phyloP scores from a whole-genome alignment of 2,797 vertebrate genomes.

The Phylloscopus collybita region DNA sequence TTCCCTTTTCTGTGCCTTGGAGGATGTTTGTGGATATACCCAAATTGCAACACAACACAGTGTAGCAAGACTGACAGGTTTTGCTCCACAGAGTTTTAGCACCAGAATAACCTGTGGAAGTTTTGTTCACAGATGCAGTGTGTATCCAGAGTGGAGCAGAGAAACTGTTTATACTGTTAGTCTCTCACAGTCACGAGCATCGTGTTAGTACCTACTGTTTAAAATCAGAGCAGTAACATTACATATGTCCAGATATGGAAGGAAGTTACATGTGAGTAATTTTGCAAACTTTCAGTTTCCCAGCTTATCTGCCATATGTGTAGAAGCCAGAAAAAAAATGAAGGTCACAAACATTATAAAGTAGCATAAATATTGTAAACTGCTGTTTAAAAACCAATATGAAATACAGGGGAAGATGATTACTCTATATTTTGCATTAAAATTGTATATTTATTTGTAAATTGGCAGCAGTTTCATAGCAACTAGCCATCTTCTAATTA shows the following conservation, averaged over 20 bases:
- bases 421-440: neutral
- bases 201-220: neutral
- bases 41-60: neutral
- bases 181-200: neutral
- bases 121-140: conserved; percentile 11
- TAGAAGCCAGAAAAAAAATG: neutral
- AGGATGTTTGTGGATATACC: conserved; percentile 18
- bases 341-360: neutral
- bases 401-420: neutral
- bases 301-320: neutral
- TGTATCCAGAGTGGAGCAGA: neutral
- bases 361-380: conserved; percentile 15
- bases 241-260: neutral
- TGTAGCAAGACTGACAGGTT: neutral
- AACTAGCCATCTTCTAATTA: neutral
- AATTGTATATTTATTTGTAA: conserved; percentile 1
- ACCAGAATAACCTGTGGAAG: conserved; percentile 5
- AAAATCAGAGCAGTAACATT: conserved; percentile 18
- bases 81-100: conserved; percentile 21
- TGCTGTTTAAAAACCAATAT: neutral
- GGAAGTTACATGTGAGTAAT: neutral
- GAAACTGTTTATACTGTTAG: conserved; percentile 14
- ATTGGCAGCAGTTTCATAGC: neutral
- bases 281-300: neutral
- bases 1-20: neutral